phyloP scores from a whole-genome alignment of 2,113 vertebrate species.

The Salvelinus alpinus region DNA sequence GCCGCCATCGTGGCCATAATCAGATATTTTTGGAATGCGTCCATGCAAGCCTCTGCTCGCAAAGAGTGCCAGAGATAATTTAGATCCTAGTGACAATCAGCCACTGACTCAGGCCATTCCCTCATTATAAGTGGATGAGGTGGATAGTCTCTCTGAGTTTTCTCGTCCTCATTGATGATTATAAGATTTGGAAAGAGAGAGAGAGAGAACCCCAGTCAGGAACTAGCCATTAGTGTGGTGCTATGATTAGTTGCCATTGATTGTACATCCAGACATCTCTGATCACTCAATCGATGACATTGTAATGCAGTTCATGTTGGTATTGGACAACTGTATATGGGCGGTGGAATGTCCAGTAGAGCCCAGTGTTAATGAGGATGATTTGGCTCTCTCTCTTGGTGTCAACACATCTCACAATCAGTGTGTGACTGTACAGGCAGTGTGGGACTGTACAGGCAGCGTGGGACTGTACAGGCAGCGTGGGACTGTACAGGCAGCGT shows the following conservation, averaged over 20 bases:
- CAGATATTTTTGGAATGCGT: constrained; percentile 36
- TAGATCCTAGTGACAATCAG: no score
- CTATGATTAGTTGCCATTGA: constrained; percentile 38
- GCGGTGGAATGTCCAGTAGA: constrained; percentile 34
- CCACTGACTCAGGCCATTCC: no score
- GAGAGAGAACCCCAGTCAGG: no score
- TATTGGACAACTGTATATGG: constrained; percentile 30
- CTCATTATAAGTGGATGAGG: no score
- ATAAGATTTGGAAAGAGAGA: no score
- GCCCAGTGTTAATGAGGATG: constrained; percentile 43
- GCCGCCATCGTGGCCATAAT: constrained; percentile 34
- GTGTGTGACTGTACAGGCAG: constrained; percentile 14
- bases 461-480: neutral
- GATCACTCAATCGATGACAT: no score
- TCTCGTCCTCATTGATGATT: no score
- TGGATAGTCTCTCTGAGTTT: no score
- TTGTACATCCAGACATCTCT: constrained; percentile 1
- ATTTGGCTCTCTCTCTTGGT: constrained; percentile 2
- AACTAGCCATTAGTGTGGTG: neutral
- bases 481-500: neutral
- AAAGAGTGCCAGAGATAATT: no score
- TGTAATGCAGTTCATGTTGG: neutral
- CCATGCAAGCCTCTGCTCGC: no score
- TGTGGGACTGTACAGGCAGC: constrained; percentile 17
- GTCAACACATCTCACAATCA: constrained; percentile 34